Base-by-base conservation (phyloP, 2,113 vertebrate species). In the Elanus axillaris region DNA sequence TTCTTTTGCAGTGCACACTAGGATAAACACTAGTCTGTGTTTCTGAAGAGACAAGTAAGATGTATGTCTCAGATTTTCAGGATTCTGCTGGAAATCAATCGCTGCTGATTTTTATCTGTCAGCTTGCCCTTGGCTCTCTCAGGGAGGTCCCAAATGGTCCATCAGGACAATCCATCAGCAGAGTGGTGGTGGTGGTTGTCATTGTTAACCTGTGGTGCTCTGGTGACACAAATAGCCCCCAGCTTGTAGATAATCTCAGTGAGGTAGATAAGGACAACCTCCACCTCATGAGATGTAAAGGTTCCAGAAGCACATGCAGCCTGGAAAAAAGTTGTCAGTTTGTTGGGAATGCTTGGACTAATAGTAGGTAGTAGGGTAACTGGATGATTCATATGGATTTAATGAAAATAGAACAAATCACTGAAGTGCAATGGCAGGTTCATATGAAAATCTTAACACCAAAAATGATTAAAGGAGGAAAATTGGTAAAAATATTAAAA, bases 41-140 rank as follows among this genome's bases (percentile, higher is more conserved):
- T 26, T 79, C 58, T 90, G 69, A 58, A 64, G 43, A 94, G 71
- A 88, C 63, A 94, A 89, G 71, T 72, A 87, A 97, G 75, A 89
- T 88, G 20, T 62, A 93, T 96, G 88, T 81, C 69, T 88, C 86
- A 25, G 62, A 93, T 93, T 94, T 94, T 95, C 67, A 91, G 62
- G 95, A 94, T 96, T 96, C 91, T 96, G 81, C 78, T 93, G 76
- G 59, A 92, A 97, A 96, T 96, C 95, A 93, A 87, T 94, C 96
- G 82, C 63, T 91, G 68, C 67, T 90, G 95, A 95, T 96, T 96
- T 96, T 95, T 95, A 94, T 95, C 86, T 93, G 90, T 86, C 83
- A 92, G 29, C 66, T 92, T 95, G 94, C 93, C 96, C 92, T 97
- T 97, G 97, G 84, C 73, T 71, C 83, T 93, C 60, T 94, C 69